These are phyloP conservation scores for Blastobasis adustella DNA, from an alignment of 2,888 invertebrate species.

Conservation along the genomic window DNA sequence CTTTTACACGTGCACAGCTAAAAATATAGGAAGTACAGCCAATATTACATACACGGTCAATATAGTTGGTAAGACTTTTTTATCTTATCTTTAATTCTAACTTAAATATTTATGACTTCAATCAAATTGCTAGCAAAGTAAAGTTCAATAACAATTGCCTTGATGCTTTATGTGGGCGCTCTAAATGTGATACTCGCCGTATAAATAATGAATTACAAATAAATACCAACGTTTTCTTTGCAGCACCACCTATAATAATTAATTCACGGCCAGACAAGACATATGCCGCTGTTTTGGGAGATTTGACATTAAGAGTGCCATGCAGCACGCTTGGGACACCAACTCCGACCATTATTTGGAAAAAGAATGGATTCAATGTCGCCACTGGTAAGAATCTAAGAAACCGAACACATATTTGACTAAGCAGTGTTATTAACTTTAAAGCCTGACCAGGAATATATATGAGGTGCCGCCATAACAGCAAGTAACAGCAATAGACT, in stretches of 20 bases:
- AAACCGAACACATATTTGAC: too few species aligned
- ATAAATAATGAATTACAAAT: neutral
- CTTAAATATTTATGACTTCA: too few species aligned
- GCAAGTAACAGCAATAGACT: too few species aligned
- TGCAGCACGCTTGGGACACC: slow-evolving; percentile 38
- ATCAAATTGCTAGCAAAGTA: too few species aligned
- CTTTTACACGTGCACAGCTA: slow-evolving; percentile 36
- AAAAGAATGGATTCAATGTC: slow-evolving; percentile 21
- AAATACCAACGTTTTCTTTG: slow-evolving; percentile 11
- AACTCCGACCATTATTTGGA: slow-evolving; percentile 35
- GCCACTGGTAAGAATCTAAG: slow-evolving; percentile 25
- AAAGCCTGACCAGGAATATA: too few species aligned
- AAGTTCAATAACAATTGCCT: too few species aligned
- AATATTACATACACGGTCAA: slow-evolving; percentile 31
- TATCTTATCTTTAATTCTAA: neutral
- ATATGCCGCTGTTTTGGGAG: slow-evolving; percentile 23
- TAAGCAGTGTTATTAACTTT: too few species aligned
- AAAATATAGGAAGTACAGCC: slow-evolving; percentile 22
- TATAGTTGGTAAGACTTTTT: slow-evolving; percentile 23
- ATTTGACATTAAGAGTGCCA: slow-evolving; percentile 26
- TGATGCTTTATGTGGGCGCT: too few species aligned
- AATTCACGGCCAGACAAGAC: slow-evolving; percentile 9
- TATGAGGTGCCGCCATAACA: too few species aligned
- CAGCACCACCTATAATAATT: slow-evolving; percentile 33
- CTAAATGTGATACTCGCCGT: too few species aligned